phyloP scores from a whole-genome alignment of 1,140 invertebrate species.

The Drosophila equinoxialis region DNA sequence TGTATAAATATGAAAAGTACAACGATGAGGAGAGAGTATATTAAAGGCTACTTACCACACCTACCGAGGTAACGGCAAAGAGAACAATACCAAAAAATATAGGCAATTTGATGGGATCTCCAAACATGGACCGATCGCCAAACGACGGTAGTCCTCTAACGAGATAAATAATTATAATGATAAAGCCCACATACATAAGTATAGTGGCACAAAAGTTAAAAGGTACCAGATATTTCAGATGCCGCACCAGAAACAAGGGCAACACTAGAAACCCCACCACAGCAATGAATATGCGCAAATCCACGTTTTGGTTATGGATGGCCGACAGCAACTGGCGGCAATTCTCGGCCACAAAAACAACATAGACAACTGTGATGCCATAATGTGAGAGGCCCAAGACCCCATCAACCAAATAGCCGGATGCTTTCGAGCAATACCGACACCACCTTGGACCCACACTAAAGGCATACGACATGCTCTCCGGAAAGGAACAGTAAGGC shows the following conservation, averaged over 20 bases:
- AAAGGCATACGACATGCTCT: slow-evolving; percentile 43
- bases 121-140: slow-evolving; percentile 20
- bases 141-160: slow-evolving; percentile 31
- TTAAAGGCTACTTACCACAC: slow-evolving; percentile 44
- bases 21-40: no score
- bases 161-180: slow-evolving; percentile 40
- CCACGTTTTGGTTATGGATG: neutral
- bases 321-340: slow-evolving; percentile 35
- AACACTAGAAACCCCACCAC: slow-evolving; percentile 19
- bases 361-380: slow-evolving; percentile 45
- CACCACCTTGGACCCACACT: slow-evolving; percentile 32
- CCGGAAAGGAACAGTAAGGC: slow-evolving; percentile 30
- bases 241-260: slow-evolving; percentile 33
- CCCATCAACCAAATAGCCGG: slow-evolving; percentile 26
- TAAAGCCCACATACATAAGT: slow-evolving; percentile 27
- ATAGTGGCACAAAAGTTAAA: slow-evolving; percentile 33
- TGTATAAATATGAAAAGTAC: neutral
- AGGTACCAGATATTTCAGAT: slow-evolving; percentile 52
- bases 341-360: slow-evolving; percentile 42
- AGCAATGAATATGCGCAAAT: slow-evolving; percentile 25
- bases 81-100: slow-evolving; percentile 42
- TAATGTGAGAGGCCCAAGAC: slow-evolving; percentile 35
- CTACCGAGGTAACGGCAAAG: slow-evolving; percentile 47
- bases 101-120: neutral
- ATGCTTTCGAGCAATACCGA: slow-evolving; percentile 8